Base-by-base conservation (phyloP, 2,113 vertebrate genomes). In the Gadus chalcogrammus region DNA sequence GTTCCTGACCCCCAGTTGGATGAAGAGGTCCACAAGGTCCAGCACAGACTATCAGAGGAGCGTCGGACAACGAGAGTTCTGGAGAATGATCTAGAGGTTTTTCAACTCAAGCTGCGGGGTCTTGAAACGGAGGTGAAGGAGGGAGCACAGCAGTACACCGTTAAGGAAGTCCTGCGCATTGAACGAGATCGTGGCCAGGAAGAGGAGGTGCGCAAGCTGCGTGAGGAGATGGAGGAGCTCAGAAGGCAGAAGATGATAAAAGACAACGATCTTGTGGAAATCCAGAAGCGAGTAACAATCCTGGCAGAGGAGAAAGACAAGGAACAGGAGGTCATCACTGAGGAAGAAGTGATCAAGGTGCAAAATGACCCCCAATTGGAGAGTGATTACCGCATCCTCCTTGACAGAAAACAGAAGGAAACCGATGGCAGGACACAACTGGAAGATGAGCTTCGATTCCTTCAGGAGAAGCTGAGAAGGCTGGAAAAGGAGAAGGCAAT, bases 121-220 rank as follows among this genome's bases (percentile, higher is more conserved):
- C 73, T 97, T 27, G 96, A 98, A 77, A 94, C 93, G 0, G 95
- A 95, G 80, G 82, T 92, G 53, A 93, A 85, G 74, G 93, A 93
- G 27, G 94, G 95, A 1, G 96, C 96, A 2, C 95, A 96, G 87
- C 94, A 99, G 69, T 99, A 96, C 0, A 91, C 93, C 0, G 94
- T 99, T 59, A 99, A 99, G 72, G 97, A 99, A 75, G 97, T 99
- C 0, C 83, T 99, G 66, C 93, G 97, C 24, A 98, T 99, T 0
- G 95, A 97, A 78, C 94, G 91, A 0, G 97, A 99, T 70, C 92
- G 91, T 16, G 92, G 85, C n/a, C 97, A 97, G 78, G 95, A 93
- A 0, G 94, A 95, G 15, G 94, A 96, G 72, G 88, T 97, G 42
- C 85, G 95, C 71, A 93, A 84, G 70, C 93, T 99, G 31, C 92